Percentiles rank a stretch among this genome's conserved stretches.
Evolutionary conservation across 2,888 invertebrate species (phyloP).

Genomic region (Dione juno): DNA sequence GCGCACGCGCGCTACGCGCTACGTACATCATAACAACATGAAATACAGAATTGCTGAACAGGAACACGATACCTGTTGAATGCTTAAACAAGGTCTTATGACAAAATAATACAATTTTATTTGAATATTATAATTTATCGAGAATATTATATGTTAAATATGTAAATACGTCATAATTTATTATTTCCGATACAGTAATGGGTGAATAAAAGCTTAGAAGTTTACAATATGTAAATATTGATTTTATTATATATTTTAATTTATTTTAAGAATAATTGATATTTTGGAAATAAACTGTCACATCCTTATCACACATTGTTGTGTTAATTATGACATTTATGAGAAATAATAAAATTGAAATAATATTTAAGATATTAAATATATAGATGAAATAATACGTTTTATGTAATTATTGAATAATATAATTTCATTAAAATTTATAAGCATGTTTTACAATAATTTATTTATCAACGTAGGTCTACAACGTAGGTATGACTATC

Average conservation of each 20-base stretch:
- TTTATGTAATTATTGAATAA: too few relatives aligned
- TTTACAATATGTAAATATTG: background rate
- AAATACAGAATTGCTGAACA: constrained; percentile 47
- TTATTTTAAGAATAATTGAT: background rate
- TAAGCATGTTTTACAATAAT: too few relatives aligned
- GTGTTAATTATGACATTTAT: background rate
- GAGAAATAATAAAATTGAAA: background rate
- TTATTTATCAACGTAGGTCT: too few relatives aligned
- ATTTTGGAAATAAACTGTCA: background rate
- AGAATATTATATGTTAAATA: background rate
- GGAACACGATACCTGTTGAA: constrained; percentile 56
- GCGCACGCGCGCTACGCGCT: constrained; percentile 77
- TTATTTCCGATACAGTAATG: background rate
- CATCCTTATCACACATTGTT: background rate
- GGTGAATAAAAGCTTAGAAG: background rate
- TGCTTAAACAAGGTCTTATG: constrained; percentile 20
- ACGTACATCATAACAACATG: constrained; percentile 56
- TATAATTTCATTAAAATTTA: too few relatives aligned
- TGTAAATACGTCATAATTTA: background rate
- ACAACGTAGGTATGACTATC: too few relatives aligned
- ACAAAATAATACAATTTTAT: background rate
- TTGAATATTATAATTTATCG: background rate
- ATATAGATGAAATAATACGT: too few relatives aligned
- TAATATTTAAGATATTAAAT: too few relatives aligned
- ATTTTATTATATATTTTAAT: background rate